These are phyloP conservation scores for Engystomops pustulosus DNA, from an alignment of 2,113 vertebrate species.

Conservation along the genomic window DNA sequence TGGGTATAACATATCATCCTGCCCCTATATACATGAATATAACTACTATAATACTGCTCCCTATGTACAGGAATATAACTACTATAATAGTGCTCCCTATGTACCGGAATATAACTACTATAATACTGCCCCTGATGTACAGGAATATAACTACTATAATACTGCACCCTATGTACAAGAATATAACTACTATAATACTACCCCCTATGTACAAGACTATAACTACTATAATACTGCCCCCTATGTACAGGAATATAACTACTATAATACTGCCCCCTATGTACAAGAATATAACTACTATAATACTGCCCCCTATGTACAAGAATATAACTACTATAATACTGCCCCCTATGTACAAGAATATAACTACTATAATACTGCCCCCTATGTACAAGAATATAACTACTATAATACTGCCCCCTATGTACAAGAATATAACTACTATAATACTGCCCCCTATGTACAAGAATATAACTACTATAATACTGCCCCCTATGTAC, in stretches of 20 bases:
- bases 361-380: slow-evolving; percentile 7
- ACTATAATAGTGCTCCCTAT: not conserved
- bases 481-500: not conserved
- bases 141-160: slow-evolving; percentile 22
- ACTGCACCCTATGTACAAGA: not conserved
- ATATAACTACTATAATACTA: slow-evolving; percentile 19
- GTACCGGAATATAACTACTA: not conserved
- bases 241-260: not conserved
- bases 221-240: slow-evolving; percentile 8
- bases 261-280: not conserved
- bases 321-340: slow-evolving; percentile 10
- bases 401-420: slow-evolving; percentile 3
- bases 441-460: not conserved
- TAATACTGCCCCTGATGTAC: not conserved
- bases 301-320: not conserved
- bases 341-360: not conserved
- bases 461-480: slow-evolving; percentile 1
- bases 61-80: slow-evolving; percentile 1
- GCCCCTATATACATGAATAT: not conserved
- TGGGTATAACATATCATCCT: no score
- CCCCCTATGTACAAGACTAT: slow-evolving; percentile 4
- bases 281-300: slow-evolving; percentile 4
- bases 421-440: not conserved
- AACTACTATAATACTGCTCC: slow-evolving; percentile 6
- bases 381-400: not conserved